Evolutionary conservation across 2,888 invertebrate genomes (phyloP).

Genomic region (Monochamus alternatus): DNA sequence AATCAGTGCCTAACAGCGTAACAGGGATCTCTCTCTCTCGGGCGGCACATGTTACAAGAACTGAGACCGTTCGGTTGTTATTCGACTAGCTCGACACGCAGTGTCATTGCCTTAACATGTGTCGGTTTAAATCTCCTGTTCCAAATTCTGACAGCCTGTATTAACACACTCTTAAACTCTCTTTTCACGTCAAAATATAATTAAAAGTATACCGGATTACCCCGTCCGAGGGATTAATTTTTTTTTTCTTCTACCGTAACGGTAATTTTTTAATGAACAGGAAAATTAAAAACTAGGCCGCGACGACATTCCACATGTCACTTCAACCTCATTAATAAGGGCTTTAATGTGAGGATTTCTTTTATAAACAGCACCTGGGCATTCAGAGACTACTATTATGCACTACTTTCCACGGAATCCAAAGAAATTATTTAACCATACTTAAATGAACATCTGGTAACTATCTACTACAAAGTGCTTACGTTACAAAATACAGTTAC

Average conservation of each 20-base stretch:
- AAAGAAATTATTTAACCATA: too few species aligned
- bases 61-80: conserved; percentile 47
- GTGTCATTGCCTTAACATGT: conserved; percentile 49
- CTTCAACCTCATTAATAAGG: too few species aligned
- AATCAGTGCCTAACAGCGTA: conserved; percentile 63
- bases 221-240: neutral
- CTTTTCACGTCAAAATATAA: conserved; percentile 43
- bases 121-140: conserved; percentile 44
- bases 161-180: conserved; percentile 41
- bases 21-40: conserved; percentile 49
- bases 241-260: neutral
- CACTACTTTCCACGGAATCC: too few species aligned
- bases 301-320: neutral
- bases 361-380: too few species aligned
- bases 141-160: conserved; percentile 35
- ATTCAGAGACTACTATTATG: too few species aligned
- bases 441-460: too few species aligned
- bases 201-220: conserved; percentile 36
- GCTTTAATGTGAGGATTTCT: too few species aligned
- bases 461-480: too few species aligned
- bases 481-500: too few species aligned
- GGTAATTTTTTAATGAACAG: conserved; percentile 5
- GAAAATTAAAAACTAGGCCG: conserved; percentile 5
- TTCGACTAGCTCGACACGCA: conserved; percentile 44
- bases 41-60: conserved; percentile 65